Percentiles rank a stretch among this genome's conserved stretches.
phyloP scores from a whole-genome alignment of 2,888 invertebrate genomes.

The Pteria penguin region DNA sequence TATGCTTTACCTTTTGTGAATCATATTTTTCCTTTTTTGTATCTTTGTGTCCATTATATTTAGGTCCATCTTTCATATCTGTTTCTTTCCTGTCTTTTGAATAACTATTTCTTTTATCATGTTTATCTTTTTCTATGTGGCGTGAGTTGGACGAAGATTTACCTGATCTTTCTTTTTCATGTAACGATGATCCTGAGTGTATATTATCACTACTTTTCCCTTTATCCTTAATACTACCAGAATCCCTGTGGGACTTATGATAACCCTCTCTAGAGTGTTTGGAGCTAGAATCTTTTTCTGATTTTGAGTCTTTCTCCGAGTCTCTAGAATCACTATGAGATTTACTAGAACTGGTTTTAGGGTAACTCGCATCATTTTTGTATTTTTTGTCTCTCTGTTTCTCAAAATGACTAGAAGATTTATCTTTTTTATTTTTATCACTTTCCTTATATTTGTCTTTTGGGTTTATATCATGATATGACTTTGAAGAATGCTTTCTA shows the following conservation, averaged over 20 bases:
- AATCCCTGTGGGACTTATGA: background rate
- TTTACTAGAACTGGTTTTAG: background rate
- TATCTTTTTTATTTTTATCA: constrained; percentile 5
- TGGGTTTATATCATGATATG: background rate
- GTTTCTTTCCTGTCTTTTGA: constrained; percentile 11
- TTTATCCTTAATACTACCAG: too few species aligned
- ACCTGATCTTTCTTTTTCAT: background rate
- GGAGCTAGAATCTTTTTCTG: background rate
- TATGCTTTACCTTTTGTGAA: too few species aligned
- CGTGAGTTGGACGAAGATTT: background rate
- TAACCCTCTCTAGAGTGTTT: background rate
- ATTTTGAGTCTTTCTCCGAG: background rate
- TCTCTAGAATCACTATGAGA: background rate
- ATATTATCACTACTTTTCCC: too few species aligned
- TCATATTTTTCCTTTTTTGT: background rate
- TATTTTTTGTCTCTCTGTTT: background rate
- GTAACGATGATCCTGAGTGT: too few species aligned
- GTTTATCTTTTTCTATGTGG: background rate
- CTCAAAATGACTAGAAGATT: background rate
- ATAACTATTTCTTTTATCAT: background rate
- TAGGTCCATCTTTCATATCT: background rate
- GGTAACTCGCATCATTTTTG: background rate
- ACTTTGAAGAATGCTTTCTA: background rate
- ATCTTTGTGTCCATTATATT: background rate
- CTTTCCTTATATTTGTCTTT: background rate